These are phyloP conservation scores for Drosophila virilis DNA, from an alignment of 1,140 invertebrate species.

Conservation along the genomic window DNA sequence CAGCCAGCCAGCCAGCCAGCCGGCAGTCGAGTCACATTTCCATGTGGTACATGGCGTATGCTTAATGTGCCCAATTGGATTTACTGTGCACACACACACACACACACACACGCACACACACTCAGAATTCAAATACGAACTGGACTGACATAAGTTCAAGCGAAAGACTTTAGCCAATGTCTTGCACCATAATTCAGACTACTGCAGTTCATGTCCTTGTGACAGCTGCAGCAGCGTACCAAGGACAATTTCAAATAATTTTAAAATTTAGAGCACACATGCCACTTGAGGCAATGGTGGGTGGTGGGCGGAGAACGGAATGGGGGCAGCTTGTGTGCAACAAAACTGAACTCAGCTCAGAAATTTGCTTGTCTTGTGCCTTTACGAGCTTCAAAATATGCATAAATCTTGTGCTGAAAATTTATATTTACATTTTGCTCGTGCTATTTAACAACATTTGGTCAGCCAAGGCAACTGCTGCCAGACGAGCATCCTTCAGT, in stretches of 20 bases:
- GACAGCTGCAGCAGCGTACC: conserved; percentile 59
- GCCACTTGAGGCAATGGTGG: conserved; percentile 33
- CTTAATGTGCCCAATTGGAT: conserved; percentile 62
- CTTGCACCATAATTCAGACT: conserved; percentile 60
- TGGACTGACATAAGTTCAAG: conserved; percentile 25
- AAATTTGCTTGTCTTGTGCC: conserved; percentile 32
- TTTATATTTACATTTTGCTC: conserved; percentile 79
- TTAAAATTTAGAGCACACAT: conserved; percentile 74
- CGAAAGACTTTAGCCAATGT: conserved; percentile 56
- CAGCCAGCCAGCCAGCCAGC: neutral
- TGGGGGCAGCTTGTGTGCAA: neutral
- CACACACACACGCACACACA: neutral
- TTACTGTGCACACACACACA: conserved; percentile 33
- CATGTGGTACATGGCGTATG: conserved; percentile 62
- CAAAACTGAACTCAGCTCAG: neutral
- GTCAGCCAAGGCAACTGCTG: conserved; percentile 36
- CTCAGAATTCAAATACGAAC: conserved; percentile 13
- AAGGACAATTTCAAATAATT: conserved; percentile 72
- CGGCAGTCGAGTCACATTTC: conserved; percentile 23
- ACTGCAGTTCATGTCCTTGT: conserved; percentile 74
- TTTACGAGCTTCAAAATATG: conserved; percentile 67
- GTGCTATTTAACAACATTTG: conserved; percentile 82
- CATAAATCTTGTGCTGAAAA: conserved; percentile 76
- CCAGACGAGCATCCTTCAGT: neutral
- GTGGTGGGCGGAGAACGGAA: neutral